phyloP scores from a whole-genome alignment of 2,113 vertebrate species.

The Myrmecophaga tridactyla region DNA sequence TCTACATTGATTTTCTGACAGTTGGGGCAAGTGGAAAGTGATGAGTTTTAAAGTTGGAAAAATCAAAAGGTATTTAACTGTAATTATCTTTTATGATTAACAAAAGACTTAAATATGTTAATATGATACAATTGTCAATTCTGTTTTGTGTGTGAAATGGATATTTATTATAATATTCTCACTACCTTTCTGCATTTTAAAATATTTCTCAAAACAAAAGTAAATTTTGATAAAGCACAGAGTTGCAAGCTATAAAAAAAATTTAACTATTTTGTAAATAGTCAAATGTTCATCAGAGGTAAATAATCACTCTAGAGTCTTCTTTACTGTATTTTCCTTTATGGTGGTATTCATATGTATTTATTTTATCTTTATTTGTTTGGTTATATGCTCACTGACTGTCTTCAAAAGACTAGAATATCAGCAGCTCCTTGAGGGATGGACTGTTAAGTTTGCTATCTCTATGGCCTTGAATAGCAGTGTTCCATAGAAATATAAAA shows the following conservation, averaged over 20 bases:
- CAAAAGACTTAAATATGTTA: neutral
- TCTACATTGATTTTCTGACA: no score
- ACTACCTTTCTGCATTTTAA: neutral
- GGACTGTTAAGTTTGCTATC: neutral
- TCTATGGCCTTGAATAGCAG: neutral
- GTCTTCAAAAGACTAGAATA: neutral
- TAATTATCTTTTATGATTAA: neutral
- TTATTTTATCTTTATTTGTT: neutral
- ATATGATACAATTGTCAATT: neutral
- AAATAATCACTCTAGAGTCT: neutral
- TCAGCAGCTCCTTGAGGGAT: neutral
- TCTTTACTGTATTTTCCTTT: neutral
- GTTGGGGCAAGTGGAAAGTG: no score
- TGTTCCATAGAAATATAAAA: neutral
- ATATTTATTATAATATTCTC: neutral
- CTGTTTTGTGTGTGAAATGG: neutral
- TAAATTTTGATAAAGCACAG: neutral
- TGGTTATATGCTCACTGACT: neutral
- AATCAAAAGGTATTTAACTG: neutral
- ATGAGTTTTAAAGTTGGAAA: no score
- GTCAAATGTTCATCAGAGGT: neutral
- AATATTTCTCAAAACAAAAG: neutral
- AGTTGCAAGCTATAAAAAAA: neutral
- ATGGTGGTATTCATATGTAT: no score
- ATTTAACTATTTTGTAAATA: neutral